Conservation (phyloP, 2,888 invertebrate species). For the Theodoxus fluviatilis region DNA sequence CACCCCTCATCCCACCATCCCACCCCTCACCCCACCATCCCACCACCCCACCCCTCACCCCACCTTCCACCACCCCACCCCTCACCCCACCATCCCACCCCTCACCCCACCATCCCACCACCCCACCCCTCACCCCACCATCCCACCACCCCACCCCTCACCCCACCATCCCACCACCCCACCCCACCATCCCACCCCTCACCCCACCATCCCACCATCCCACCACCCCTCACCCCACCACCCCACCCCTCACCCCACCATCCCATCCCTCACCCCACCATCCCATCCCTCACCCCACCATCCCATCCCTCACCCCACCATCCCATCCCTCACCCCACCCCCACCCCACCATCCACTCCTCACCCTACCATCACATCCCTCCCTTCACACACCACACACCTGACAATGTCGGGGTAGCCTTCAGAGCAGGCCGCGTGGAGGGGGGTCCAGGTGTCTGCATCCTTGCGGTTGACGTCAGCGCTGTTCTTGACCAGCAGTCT, state of each 20-base stretch:
- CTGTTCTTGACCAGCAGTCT: conserved; percentile 57
- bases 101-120: conserved; percentile 31
- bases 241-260: conserved; percentile 18
- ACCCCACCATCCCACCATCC: conserved; percentile 29
- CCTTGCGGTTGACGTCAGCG: conserved; percentile 60
- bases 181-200: conserved; percentile 38
- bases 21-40: not conserved
- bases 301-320: too few relatives aligned
- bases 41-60: conserved; percentile 42
- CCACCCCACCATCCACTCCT: not conserved
- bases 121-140: conserved; percentile 37
- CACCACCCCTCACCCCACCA: too few relatives aligned
- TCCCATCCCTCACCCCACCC: too few relatives aligned
- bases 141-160: too few relatives aligned
- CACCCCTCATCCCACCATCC: conserved; percentile 19
- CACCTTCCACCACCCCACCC: not conserved
- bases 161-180: conserved; percentile 12
- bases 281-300: not conserved
- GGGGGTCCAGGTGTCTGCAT: conserved; percentile 64
- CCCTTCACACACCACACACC: conserved; percentile 37
- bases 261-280: not conserved
- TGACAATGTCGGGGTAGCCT: conserved; percentile 57
- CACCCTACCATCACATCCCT: conserved; percentile 21
- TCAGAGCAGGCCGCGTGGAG: conserved; percentile 64
- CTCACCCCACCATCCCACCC: conserved; percentile 21